Evolutionary conservation across 2,888 invertebrate genomes (phyloP).

Genomic region (Lithophane ornitopus): DNA sequence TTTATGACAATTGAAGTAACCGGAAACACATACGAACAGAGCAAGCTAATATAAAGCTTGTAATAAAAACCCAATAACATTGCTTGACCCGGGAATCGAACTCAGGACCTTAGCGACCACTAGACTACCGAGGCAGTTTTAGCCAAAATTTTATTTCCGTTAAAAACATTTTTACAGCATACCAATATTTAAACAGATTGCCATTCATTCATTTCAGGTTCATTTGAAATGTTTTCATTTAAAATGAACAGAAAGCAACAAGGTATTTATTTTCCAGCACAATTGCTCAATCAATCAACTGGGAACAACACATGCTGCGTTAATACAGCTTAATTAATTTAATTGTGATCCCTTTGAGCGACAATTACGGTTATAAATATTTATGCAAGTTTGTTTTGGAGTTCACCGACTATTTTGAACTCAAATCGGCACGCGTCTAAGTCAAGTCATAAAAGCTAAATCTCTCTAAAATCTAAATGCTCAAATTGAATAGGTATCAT

Average conservation of each 20-base stretch:
- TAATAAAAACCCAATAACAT: no score
- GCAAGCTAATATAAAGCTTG: no score
- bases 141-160: no score
- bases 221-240: not conserved
- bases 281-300: slow-evolving; percentile 21
- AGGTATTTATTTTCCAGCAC: not conserved
- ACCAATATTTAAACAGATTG: not conserved
- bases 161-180: not conserved
- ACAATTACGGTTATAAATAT: not conserved
- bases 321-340: slow-evolving; percentile 19
- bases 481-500: no score
- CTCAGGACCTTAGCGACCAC: no score
- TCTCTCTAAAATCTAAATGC: no score
- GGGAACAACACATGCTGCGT: not conserved
- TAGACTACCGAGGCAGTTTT: not conserved
- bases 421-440: not conserved
- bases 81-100: no score
- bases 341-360: slow-evolving; percentile 3
- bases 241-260: not conserved
- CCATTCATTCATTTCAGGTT: not conserved
- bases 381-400: not conserved
- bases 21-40: no score
- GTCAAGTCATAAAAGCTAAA: not conserved
- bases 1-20: no score
- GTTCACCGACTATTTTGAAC: not conserved